phyloP scores from a whole-genome alignment of 2,113 vertebrate genomes.

The Poeciliopsis retropinna region DNA sequence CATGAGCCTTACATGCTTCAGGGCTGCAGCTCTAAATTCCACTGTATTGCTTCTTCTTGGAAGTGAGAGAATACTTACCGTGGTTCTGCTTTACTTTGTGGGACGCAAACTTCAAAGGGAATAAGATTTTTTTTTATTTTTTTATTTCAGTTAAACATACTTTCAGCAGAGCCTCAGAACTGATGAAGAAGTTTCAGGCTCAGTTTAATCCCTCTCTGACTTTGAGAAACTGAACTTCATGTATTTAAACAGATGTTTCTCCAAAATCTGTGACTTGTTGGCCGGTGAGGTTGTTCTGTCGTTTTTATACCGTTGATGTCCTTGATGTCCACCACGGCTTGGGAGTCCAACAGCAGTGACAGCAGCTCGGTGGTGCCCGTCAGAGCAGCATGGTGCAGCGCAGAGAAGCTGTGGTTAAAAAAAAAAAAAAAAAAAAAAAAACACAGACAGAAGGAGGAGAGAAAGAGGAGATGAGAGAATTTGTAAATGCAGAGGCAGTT shows the following conservation, averaged over 20 bases:
- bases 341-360: constrained; percentile 90
- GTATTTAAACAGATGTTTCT: neutral
- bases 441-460: neutral
- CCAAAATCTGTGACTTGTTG: neutral
- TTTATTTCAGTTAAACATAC: constrained; percentile 48
- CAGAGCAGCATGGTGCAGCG: constrained; percentile 92
- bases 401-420: constrained; percentile 85
- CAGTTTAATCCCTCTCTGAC: constrained; percentile 27
- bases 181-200: constrained; percentile 24
- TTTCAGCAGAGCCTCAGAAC: constrained; percentile 38
- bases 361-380: constrained; percentile 93
- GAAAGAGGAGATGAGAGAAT: neutral
- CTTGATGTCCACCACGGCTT: constrained; percentile 94
- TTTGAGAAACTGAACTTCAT: neutral
- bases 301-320: constrained; percentile 89
- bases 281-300: constrained; percentile 1
- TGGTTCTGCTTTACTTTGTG: neutral
- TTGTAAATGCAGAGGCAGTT: neutral
- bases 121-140: constrained; percentile 53
- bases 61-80: neutral
- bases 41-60: constrained; percentile 11
- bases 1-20: constrained; percentile 14
- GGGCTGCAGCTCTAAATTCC: constrained; percentile 20
- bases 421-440: neutral
- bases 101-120: constrained; percentile 58